phyloP scores from a whole-genome alignment of 2,113 vertebrate genomes.

The Phrynosoma blainvillii region DNA sequence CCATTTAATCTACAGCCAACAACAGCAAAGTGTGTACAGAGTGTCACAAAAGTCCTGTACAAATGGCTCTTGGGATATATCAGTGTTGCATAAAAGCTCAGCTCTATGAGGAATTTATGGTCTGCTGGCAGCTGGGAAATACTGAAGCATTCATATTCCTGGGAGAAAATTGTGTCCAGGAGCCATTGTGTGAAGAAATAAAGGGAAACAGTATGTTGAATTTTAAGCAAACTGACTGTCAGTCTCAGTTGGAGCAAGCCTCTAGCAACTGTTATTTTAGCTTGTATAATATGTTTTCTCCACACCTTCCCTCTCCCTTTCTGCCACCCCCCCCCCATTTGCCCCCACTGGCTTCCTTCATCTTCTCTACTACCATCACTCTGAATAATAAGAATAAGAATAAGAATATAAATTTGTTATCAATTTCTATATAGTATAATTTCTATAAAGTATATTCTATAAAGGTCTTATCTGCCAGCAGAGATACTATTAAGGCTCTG shows the following conservation, averaged over 20 bases:
- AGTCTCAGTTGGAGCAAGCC: neutral
- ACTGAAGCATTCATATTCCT: neutral
- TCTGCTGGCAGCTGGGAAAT: neutral
- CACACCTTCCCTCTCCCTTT: neutral
- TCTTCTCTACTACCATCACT: neutral
- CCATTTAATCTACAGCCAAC: neutral
- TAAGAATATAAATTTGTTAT: neutral
- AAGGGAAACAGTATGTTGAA: neutral
- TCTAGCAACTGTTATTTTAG: neutral
- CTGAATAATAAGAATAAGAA: neutral
- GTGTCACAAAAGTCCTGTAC: neutral
- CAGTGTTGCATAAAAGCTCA: neutral
- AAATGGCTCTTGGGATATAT: neutral
- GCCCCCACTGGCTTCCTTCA: no score
- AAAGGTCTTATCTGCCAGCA: neutral
- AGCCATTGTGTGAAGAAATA: neutral
- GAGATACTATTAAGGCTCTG: neutral
- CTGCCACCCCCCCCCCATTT: no score
- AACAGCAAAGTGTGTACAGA: neutral
- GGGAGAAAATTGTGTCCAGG: neutral
- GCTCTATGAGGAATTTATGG: neutral
- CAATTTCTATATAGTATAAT: accelerated
- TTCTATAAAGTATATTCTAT: neutral
- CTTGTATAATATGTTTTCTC: neutral
- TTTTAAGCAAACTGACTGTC: neutral